These are phyloP conservation scores for Nylanderia fulva DNA, from an alignment of 1,140 invertebrate genomes.

Conservation along the genomic window DNA sequence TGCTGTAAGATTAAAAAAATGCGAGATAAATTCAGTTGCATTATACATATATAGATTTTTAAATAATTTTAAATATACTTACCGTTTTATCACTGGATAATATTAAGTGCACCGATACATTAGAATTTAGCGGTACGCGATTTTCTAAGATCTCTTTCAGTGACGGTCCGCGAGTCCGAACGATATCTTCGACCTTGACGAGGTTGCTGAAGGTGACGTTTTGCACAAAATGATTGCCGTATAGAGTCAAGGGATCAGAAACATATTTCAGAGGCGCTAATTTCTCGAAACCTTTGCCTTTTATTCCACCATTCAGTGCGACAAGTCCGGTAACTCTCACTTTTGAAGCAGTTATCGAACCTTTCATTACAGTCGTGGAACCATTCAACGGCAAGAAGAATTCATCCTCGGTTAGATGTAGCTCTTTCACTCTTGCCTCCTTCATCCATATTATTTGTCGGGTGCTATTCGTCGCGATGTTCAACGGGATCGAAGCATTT, in stretches of 20 bases:
- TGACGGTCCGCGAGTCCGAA: conserved; percentile 63
- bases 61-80: conserved; percentile 43
- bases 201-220: conserved; percentile 70
- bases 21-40: conserved; percentile 14
- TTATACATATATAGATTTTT: background rate
- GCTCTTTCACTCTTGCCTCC: conserved; percentile 60
- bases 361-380: conserved; percentile 53
- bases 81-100: conserved; percentile 64
- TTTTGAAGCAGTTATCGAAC: conserved; percentile 66
- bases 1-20: conserved; percentile 58
- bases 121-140: conserved; percentile 64
- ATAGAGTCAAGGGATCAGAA: conserved; percentile 42
- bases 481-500: conserved; percentile 45
- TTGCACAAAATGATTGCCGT: conserved; percentile 57
- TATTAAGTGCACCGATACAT: conserved; percentile 68
- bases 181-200: conserved; percentile 64
- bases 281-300: conserved; percentile 56
- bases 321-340: conserved; percentile 63
- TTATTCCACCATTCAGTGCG: conserved; percentile 59
- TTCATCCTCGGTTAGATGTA: conserved; percentile 55
- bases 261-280: conserved; percentile 59
- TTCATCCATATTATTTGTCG: conserved; percentile 45
- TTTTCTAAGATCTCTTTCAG: conserved; percentile 68
- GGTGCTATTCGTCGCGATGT: conserved; percentile 64
- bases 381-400: conserved; percentile 74